These are phyloP conservation scores for Chinchilla lanigera DNA, from an alignment of 2,113 vertebrate genomes.

Conservation along the genomic window DNA sequence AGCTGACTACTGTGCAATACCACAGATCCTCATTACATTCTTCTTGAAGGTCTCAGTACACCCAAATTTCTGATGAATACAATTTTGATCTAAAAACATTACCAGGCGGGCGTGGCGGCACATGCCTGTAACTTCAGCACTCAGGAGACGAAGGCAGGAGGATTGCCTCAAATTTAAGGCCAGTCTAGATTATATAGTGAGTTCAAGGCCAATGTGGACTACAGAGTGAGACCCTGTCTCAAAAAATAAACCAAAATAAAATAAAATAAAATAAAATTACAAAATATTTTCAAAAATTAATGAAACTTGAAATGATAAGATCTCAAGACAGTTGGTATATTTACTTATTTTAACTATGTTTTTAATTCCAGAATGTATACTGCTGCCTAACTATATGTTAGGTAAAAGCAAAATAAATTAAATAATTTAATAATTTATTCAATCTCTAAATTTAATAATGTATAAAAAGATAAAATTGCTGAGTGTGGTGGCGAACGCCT, in stretches of 20 bases:
- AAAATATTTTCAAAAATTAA: constrained; percentile 53
- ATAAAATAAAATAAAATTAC: background rate
- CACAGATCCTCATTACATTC: background rate
- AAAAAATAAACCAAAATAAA: background rate
- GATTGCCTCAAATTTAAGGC: background rate
- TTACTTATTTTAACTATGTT: constrained; percentile 45
- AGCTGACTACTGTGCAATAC: background rate
- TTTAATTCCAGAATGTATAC: background rate
- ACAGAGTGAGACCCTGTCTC: background rate
- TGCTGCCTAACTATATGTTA: constrained; percentile 12
- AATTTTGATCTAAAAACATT: background rate
- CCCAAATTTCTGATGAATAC: background rate
- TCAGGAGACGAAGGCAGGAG: background rate
- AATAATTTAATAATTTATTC: constrained; percentile 2
- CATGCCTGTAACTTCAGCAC: background rate
- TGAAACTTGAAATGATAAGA: background rate
- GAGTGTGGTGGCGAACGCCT: too few species aligned
- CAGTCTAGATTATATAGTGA: too few species aligned
- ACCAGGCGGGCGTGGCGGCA: background rate
- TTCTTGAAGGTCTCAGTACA: background rate
- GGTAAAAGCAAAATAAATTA: constrained; percentile 54
- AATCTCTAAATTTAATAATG: constrained; percentile 25
- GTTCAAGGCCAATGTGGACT: background rate
- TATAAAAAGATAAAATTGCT: background rate
- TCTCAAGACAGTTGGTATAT: background rate